A percentile compares a stretch with the other conserved stretches of the same genome.
phyloP scores from a whole-genome alignment of 1,140 invertebrate genomes.

The Drosophila lacteicornis region DNA sequence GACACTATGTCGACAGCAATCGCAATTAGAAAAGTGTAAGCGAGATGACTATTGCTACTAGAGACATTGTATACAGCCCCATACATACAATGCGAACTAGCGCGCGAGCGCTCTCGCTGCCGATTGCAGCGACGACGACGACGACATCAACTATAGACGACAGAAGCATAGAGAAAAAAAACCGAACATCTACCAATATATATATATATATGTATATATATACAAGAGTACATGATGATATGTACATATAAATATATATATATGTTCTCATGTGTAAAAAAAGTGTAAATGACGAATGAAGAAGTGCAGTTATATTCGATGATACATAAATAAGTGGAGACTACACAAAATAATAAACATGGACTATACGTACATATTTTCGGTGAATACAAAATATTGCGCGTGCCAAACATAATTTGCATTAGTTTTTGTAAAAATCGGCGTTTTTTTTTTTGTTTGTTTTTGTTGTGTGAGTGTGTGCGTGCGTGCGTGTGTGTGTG shows the following conservation, averaged over 20 bases:
- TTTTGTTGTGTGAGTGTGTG: constrained; percentile 10
- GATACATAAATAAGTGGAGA: constrained; percentile 8
- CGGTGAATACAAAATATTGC: constrained; percentile 27
- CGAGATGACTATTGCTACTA: constrained; percentile 55
- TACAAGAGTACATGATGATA: constrained; percentile 15
- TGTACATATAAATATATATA: constrained; percentile 24
- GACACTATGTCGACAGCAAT: constrained; percentile 47
- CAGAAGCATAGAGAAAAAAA: constrained; percentile 54
- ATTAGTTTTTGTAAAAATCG: constrained; percentile 21
- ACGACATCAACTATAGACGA: constrained; percentile 31
- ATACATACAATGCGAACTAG: constrained; percentile 48
- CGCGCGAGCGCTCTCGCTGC: constrained; percentile 44
- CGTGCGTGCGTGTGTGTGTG: neutral
- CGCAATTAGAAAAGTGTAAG: constrained; percentile 61
- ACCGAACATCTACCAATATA: constrained; percentile 31
- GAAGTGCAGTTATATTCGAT: constrained; percentile 27
- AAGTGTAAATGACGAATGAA: constrained; percentile 50
- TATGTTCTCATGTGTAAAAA: constrained; percentile 31
- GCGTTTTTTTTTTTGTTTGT: constrained; percentile 27
- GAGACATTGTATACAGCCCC: constrained; percentile 39
- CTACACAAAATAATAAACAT: constrained; percentile 44
- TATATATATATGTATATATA: constrained; percentile 24
- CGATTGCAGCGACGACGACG: constrained; percentile 46
- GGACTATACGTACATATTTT: constrained; percentile 10
- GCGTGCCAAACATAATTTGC: constrained; percentile 19